Percentiles rank a stretch among this genome's conserved stretches.
phyloP scores from a whole-genome alignment of 1,140 invertebrate genomes.

The Rhopalosiphum maidis region DNA sequence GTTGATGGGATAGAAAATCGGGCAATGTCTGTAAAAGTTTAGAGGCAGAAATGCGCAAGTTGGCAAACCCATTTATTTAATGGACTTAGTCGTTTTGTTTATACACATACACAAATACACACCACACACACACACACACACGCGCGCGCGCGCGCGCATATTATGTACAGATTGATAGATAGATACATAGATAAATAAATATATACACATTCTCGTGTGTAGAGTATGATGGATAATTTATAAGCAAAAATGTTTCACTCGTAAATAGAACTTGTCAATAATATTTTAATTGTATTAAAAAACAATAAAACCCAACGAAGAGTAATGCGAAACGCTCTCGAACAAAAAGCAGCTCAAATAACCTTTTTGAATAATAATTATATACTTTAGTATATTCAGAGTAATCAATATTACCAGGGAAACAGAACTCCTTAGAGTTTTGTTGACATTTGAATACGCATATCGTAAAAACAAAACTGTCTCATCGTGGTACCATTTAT shows the following conservation, averaged over 20 bases:
- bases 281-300: conserved; percentile 35
- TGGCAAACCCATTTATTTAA: conserved; percentile 39
- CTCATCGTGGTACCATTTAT: conserved; percentile 22
- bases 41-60: conserved; percentile 8
- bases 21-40: conserved; percentile 40
- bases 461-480: conserved; percentile 53
- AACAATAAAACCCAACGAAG: conserved; percentile 22
- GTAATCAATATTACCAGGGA: conserved; percentile 56
- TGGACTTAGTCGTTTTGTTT: conserved; percentile 21
- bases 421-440: conserved; percentile 54
- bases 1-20: conserved; percentile 42
- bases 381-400: not conserved
- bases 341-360: conserved; percentile 43
- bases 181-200: not conserved
- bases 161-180: not conserved
- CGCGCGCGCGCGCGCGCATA: no score
- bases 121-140: not conserved
- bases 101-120: not conserved
- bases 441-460: conserved; percentile 54
- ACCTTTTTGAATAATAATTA: conserved; percentile 50
- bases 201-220: not conserved
- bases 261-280: conserved; percentile 20
- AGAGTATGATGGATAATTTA: not conserved
- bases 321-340: not conserved
- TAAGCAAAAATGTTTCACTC: not conserved